A percentile compares a stretch with the other conserved stretches of the same genome.
phyloP scores from a whole-genome alignment of 2,888 invertebrate species.

The Bimastos eiseni region DNA sequence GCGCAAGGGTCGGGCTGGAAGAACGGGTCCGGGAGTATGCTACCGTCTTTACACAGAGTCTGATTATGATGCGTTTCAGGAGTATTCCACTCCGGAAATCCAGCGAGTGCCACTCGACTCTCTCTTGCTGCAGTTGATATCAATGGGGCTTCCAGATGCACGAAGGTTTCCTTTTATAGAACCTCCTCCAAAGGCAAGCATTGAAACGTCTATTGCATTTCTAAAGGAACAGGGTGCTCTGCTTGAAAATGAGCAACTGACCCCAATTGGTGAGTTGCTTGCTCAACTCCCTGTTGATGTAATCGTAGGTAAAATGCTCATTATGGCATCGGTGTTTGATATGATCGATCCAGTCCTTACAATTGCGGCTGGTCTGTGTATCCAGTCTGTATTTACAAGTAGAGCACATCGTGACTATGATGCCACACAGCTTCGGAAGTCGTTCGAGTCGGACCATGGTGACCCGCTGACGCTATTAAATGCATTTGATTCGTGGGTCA shows the following conservation, averaged over 20 bases:
- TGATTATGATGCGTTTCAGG: conserved; percentile 38
- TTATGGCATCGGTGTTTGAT: conserved; percentile 85
- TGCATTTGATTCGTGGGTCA: conserved; percentile 85
- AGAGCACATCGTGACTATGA: conserved; percentile 82
- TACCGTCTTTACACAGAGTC: conserved; percentile 76
- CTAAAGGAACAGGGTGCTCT: conserved; percentile 72
- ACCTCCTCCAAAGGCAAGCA: conserved; percentile 79
- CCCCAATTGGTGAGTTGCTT: conserved; percentile 78
- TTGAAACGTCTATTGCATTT: conserved; percentile 79
- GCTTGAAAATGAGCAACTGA: conserved; percentile 74
- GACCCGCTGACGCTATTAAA: conserved; percentile 89
- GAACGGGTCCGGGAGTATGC: conserved; percentile 86
- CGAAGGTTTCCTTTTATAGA: conserved; percentile 90
- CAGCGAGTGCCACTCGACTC: conserved; percentile 91
- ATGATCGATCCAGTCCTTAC: conserved; percentile 82
- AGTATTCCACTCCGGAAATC: conserved; percentile 87
- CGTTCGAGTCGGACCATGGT: conserved; percentile 89
- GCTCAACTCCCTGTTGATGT: conserved; percentile 91
- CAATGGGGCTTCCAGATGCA: conserved; percentile 88
- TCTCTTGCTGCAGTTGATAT: conserved; percentile 82
- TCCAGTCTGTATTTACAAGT: conserved; percentile 89
- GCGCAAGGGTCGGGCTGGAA: conserved; percentile 83
- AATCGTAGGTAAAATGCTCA: conserved; percentile 90
- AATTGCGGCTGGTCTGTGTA: conserved; percentile 85
- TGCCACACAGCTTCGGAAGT: conserved; percentile 42